Evolutionary conservation across 64 coral and sea anemone genomes (phyloP), one percentile per base, ranked within the genome.

Genomic region (Hydrozoanthus tunicans): DNA sequence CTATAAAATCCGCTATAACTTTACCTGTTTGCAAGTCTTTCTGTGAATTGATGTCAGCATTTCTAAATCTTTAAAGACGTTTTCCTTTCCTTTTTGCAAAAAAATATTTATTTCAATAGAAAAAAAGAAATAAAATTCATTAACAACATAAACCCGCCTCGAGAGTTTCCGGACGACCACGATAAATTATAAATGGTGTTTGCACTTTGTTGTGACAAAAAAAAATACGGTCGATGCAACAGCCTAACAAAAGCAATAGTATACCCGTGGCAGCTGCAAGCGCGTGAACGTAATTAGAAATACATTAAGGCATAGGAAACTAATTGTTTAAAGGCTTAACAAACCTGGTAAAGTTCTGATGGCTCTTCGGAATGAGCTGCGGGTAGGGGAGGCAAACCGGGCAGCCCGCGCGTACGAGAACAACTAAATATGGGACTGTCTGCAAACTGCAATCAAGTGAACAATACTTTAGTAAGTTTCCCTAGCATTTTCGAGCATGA

Each of bases 341-440:
- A 13, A 91, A 99, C 97, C 97, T 99, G 94, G 60, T 99, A 99
- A 90, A 99, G 90, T 67, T 99, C 97, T 10, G 97, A 99, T 0
- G 97, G 97, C 3, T 78, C 90, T 59, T 99, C 97, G 43, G 84
- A 88, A 75, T 96, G 82, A 12, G 97, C 91, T 25, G 97, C 82
- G 24, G 97, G 97, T 0, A 99, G 57, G 8, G 97, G 97, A 59
- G 97, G 97, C 0, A 99, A 67, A 12, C 92, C 92, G 10, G 97
- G 97, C 6, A 99, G 79, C 26, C 97, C 97, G 51, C 92, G 91
- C 25, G 95, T 97, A 12, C 93, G 92, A 51, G 97, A 99, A 51
- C 97, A 99, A 81, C 97, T 99, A 73, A 99, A 99, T 0, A 96
- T 90, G 32, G 89, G 82, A 54, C 68, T 99, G 62, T 91, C 92